Base-by-base conservation (phyloP, 92 coral and sea anemone species). In the Palythoa grandiflora region DNA sequence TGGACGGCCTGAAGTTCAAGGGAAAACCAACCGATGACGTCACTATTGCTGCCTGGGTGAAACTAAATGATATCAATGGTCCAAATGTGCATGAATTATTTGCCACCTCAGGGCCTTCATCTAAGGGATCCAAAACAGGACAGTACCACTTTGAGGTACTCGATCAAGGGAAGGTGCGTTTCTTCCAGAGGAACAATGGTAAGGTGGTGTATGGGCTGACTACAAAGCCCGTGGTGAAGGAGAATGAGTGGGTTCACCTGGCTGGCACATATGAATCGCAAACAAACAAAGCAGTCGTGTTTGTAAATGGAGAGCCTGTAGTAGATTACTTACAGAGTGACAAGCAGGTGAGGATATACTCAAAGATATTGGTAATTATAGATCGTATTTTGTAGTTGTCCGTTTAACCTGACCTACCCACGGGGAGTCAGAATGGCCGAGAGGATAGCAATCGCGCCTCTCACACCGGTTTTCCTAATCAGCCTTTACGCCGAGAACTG, bases 91-190 rank as follows among this genome's bases (percentile, higher is more conserved):
- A 93, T 71, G 95, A 93, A 88, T 66, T 95, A 63, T 95, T 95
- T 81, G 89, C 76, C 37, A 93, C 98, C 44, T 91, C 89, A 57
- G 93, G 93, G 17, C 84, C 92, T 39, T 83, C 87, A 15, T 57
- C 48, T 1, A 74, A 75, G 21, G 91, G 79, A 38, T 40, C 88
- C 15, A 84, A 87, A 72, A 91, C 86, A 73, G 94, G 94, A 16
- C 96, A 95, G 94, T 95, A 95, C 70, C 96, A 93, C 85, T 95
- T 95, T 59, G 98, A 95, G 75, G 92, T 95, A 77, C 73, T 94
- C 0, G 93, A 91, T 60, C 70, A 88, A 36, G 98, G 98, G 57
- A 95, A 75, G 88, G 94, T 94, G 17, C 98, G 96, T 2, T 95
- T 95, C 85, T 95, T 95, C 93, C 98, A 95, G 87, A 89, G 98